Conservation (phyloP, 1,140 invertebrate genomes). For the Phthorimaea operculella region DNA sequence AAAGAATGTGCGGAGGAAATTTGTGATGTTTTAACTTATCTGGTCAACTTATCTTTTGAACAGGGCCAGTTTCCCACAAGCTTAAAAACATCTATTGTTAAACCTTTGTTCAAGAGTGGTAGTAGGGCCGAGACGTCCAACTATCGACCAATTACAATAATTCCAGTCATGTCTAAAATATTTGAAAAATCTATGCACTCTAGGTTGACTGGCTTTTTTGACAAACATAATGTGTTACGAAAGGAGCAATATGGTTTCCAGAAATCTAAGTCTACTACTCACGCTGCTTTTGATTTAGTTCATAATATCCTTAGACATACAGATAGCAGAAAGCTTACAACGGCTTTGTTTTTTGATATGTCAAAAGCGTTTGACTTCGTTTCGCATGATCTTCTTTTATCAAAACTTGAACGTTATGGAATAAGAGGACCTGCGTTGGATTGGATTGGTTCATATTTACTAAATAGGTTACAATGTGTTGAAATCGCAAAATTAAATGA, state of each 20-base stretch:
- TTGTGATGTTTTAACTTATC: not conserved
- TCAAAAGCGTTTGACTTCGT: constrained; percentile 12
- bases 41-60: not conserved
- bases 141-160: not conserved
- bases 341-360: constrained; percentile 11
- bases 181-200: not conserved
- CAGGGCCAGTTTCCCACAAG: not conserved
- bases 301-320: not conserved
- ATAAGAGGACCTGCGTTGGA: constrained; percentile 1
- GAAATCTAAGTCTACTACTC: constrained; percentile 1
- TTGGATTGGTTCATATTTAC: constrained; percentile 3
- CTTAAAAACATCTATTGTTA: not conserved
- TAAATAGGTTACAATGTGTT: not conserved
- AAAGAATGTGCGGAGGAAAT: not conserved
- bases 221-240: not conserved
- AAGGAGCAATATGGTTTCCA: constrained; percentile 7
- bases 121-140: not conserved
- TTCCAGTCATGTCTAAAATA: not conserved
- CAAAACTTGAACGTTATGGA: constrained; percentile 6
- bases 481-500: constrained; percentile 1
- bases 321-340: not conserved
- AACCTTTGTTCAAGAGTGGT: not conserved
- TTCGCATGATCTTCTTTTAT: constrained; percentile 3
- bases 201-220: not conserved
- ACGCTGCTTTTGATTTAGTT: not conserved